These are phyloP conservation scores for Cosmopolites sordidus DNA, from an alignment of 2,888 invertebrate genomes.

Conservation along the genomic window DNA sequence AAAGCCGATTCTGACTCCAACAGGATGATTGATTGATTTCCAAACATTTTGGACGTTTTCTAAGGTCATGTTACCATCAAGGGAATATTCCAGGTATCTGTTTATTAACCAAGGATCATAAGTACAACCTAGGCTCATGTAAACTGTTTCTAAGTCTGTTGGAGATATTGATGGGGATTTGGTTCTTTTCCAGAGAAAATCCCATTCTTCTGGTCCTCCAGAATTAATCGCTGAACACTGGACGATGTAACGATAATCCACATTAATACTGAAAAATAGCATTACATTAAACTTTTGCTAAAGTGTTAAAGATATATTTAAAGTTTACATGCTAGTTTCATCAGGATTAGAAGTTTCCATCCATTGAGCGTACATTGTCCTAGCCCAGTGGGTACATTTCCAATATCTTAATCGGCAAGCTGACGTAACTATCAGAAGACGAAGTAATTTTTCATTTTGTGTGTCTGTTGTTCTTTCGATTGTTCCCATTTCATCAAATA, in stretches of 20 bases:
- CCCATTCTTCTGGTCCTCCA: slow-evolving; percentile 66
- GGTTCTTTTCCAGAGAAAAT: slow-evolving; percentile 64
- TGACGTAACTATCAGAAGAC: slow-evolving; percentile 55
- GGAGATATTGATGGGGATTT: slow-evolving; percentile 56
- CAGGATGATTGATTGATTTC: slow-evolving; percentile 43
- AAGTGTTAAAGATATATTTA: too few relatives aligned
- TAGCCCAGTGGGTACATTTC: slow-evolving; percentile 55
- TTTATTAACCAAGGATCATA: slow-evolving; percentile 52
- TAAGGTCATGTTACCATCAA: slow-evolving; percentile 40
- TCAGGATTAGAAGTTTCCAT: slow-evolving; percentile 41
- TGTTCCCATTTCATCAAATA: slow-evolving; percentile 53
- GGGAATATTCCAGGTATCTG: slow-evolving; percentile 45
- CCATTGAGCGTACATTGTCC: slow-evolving; percentile 47
- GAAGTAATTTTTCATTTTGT: slow-evolving; percentile 56
- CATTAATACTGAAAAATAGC: slow-evolving; percentile 56
- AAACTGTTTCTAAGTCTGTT: slow-evolving; percentile 50
- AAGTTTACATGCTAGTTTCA: slow-evolving; percentile 41
- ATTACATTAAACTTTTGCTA: too few relatives aligned
- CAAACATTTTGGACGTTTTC: slow-evolving; percentile 44
- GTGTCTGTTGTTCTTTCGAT: slow-evolving; percentile 51
- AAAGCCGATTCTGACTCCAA: slow-evolving; percentile 43
- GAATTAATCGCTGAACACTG: slow-evolving; percentile 60
- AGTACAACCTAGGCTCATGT: slow-evolving; percentile 52
- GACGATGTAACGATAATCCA: slow-evolving; percentile 60
- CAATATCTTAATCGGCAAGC: slow-evolving; percentile 57